These are phyloP conservation scores for Nasonia giraulti DNA, from an alignment of 1,140 invertebrate genomes.

Conservation along the genomic window DNA sequence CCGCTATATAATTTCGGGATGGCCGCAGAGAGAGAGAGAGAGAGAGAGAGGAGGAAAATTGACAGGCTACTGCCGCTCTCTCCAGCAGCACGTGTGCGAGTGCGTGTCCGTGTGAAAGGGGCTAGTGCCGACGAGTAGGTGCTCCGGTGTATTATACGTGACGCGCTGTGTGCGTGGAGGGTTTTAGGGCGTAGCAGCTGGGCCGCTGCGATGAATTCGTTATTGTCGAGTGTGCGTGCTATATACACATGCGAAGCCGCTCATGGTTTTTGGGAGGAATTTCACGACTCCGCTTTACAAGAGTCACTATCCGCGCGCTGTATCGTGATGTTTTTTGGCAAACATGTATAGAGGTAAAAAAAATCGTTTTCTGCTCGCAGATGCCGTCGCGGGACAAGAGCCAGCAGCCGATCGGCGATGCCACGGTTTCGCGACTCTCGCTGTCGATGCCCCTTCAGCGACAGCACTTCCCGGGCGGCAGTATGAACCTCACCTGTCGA, in stretches of 20 bases:
- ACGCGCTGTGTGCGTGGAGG: background rate
- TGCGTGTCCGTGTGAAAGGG: no score
- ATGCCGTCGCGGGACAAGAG: background rate
- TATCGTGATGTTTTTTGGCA: no score
- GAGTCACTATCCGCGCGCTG: no score
- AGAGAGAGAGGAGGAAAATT: slow-evolving; percentile 44
- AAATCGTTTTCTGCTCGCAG: slow-evolving; percentile 1
- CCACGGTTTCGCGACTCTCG: slow-evolving; percentile 60
- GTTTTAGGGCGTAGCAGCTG: background rate
- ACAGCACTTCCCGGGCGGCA: slow-evolving; percentile 66
- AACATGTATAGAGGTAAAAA: no score
- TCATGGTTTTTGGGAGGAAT: no score
- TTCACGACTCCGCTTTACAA: no score
- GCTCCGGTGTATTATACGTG: background rate
- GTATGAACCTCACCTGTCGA: slow-evolving; percentile 63
- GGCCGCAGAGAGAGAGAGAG: background rate
- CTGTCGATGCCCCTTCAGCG: slow-evolving; percentile 62
- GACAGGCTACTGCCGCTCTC: slow-evolving; percentile 37
- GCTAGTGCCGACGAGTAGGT: no score
- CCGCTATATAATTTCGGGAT: slow-evolving; percentile 32
- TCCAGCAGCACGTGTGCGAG: no score
- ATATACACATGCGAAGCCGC: no score
- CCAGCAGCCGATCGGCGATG: slow-evolving; percentile 55
- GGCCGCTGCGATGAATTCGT: background rate
- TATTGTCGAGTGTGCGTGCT: background rate